Base-by-base conservation (phyloP, 2,113 vertebrate genomes). In the Coryphaenoides rupestris region DNA sequence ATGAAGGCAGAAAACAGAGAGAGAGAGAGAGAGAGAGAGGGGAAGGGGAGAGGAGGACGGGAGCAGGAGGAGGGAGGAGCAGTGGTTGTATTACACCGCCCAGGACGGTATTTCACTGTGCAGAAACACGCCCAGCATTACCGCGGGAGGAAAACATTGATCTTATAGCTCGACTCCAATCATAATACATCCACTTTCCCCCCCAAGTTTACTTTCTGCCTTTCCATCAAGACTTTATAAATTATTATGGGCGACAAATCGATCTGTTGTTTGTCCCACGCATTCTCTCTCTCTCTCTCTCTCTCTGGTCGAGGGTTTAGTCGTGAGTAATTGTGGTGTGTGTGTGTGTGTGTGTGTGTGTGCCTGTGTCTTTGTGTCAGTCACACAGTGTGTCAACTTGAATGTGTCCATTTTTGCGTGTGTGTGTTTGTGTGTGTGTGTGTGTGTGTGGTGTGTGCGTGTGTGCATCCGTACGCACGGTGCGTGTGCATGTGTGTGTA, bases 211-310 rank as follows among this genome's bases (percentile, higher is more conserved):
- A 78, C 83, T 81, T 77, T 78, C 81, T 81, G 83, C 80, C 83
- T 81, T 84, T 84, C 83, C 63, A 84, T 89, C 80, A 84, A 72
- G 72, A 84, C 77, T 86, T 83, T 82, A 81, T 87, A 82, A 82
- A 87, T 85, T 82, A 79, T 82, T 83, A 80, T 63, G 46, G 77
- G 73, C 82, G 79, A 81, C 70, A 75, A 83, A 86, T 85, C 73
- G 75, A 86, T 85, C 60, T 64, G 58, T 73, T 75, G 67, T 78
- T 73, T 52, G 62, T 69, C 57, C 47, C 58, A 15, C n/a, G 26
- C 40, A 55, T 23, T 49, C 54, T 26, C 59, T 21, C 56, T 52
- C 45, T 12, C 1, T 55, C 54, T 55, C 54, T 40, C 10, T 47
- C 24, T 22, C 19, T 21, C 54, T 55, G 21, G n/a, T 33, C 21